These are phyloP conservation scores for Pseudorhombus dupliciocellatus DNA, from an alignment of 2,113 vertebrate genomes.

Conservation along the genomic window DNA sequence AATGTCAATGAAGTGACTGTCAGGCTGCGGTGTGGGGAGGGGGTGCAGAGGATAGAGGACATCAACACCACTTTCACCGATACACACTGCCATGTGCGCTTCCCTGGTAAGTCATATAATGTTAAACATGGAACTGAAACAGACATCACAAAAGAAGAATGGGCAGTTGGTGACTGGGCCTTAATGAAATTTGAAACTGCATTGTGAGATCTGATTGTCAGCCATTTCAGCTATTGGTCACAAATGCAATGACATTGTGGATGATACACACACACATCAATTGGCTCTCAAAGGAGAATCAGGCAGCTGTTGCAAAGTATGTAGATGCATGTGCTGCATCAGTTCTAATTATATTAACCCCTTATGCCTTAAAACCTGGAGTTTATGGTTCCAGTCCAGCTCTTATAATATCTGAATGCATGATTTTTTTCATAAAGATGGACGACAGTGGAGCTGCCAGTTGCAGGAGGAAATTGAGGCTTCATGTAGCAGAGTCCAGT, in stretches of 20 bases:
- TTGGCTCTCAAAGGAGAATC: no score
- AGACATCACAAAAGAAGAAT: neutral
- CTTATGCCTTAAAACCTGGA: neutral
- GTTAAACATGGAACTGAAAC: no score
- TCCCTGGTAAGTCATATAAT: conserved; percentile 88
- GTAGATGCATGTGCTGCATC: no score
- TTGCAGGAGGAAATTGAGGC: conserved; percentile 94
- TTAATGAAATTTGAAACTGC: neutral
- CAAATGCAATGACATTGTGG: no score
- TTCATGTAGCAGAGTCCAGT: conserved; percentile 90
- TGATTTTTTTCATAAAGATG: conserved; percentile 77
- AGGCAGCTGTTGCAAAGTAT: no score
- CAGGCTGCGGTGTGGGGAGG: conserved; percentile 86
- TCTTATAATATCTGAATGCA: neutral
- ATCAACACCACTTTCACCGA: conserved; percentile 88
- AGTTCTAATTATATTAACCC: neutral
- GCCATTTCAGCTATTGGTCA: no score
- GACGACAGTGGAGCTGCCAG: conserved; percentile 92
- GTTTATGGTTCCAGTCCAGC: neutral
- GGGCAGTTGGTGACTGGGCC: neutral
- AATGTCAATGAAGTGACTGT: conserved; percentile 92
- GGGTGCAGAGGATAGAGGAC: conserved; percentile 84
- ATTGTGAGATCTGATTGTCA: neutral
- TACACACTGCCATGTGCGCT: conserved; percentile 85
- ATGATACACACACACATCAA: no score